Evolutionary conservation across 2,797 vertebrate genomes (phyloP).

Genomic region (Sarcoramphus papa): DNA sequence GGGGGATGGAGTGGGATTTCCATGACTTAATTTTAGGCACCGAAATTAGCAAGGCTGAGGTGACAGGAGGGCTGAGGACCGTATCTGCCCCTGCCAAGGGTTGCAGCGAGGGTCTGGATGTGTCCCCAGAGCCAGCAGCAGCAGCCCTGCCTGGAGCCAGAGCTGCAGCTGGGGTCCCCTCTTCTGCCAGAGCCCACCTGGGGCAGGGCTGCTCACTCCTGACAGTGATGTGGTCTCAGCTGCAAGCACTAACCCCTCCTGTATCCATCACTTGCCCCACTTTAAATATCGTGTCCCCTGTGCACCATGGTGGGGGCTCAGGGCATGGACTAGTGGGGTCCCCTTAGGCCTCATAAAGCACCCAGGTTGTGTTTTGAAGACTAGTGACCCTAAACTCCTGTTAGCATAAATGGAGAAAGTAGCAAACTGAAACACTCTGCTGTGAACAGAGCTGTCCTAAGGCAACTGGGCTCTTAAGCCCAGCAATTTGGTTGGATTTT

Average conservation of each 20-base stretch:
- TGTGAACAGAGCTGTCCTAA: background rate
- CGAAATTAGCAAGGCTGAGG: background rate
- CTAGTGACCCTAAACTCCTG: background rate
- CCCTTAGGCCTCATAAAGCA: background rate
- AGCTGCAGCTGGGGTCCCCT: background rate
- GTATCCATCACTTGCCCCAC: background rate
- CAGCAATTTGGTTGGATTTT: background rate
- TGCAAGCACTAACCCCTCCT: background rate
- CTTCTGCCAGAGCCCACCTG: background rate
- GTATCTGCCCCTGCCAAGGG: background rate
- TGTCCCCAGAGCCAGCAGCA: background rate
- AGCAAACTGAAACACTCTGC: background rate
- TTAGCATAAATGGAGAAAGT: background rate
- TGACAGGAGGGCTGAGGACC: background rate
- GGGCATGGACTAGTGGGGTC: background rate
- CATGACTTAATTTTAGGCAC: background rate
- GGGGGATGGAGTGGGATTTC: background rate
- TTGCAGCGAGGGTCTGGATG: background rate
- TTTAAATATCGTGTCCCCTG: background rate
- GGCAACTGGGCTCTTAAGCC: background rate
- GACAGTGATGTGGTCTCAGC: rapidly evolving
- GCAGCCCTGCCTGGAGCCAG: background rate
- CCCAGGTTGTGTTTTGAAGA: background rate
- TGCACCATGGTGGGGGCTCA: background rate
- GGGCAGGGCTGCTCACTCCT: background rate